phyloP scores from a whole-genome alignment of 2,113 vertebrate genomes.

The Lates calcarifer region DNA sequence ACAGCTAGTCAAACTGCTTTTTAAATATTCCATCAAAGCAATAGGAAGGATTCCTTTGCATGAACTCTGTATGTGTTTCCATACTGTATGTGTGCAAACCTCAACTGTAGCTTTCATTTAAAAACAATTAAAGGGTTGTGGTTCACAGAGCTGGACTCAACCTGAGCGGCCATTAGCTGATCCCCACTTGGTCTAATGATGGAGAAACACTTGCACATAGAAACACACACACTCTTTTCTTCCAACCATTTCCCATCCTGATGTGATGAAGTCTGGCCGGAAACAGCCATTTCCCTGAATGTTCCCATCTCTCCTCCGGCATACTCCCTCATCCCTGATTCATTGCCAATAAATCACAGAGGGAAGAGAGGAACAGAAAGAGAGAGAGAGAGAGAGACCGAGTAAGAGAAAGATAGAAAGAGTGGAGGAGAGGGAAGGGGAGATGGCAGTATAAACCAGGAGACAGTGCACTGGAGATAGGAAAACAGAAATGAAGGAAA shows the following conservation, averaged over 20 bases:
- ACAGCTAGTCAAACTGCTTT: neutral
- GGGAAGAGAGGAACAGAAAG: constrained; percentile 53
- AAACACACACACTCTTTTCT: constrained; percentile 35
- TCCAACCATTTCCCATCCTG: constrained; percentile 75
- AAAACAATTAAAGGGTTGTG: constrained; percentile 53
- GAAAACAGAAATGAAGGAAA: constrained; percentile 55
- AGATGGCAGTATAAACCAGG: constrained; percentile 39
- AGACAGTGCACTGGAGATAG: constrained; percentile 38
- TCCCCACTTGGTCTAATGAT: constrained; percentile 53
- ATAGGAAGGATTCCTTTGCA: neutral
- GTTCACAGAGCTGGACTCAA: constrained; percentile 35
- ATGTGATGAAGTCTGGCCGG: constrained; percentile 80
- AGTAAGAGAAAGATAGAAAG: constrained; percentile 38
- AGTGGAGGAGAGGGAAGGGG: constrained; percentile 35
- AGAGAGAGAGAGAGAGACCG: constrained; percentile 40
- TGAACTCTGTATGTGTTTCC: constrained; percentile 1
- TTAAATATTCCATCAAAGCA: constrained; percentile 31
- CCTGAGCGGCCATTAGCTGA: constrained; percentile 43
- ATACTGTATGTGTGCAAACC: constrained; percentile 5
- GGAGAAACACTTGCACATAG: constrained; percentile 14
- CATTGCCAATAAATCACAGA: constrained; percentile 80
- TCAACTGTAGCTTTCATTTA: constrained; percentile 34
- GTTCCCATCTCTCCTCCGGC: constrained; percentile 73
- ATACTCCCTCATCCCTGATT: constrained; percentile 80
- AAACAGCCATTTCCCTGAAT: constrained; percentile 81